Evolutionary conservation across 2,888 invertebrate genomes (phyloP).

Genomic region (Lepeophtheirus nordmannii): DNA sequence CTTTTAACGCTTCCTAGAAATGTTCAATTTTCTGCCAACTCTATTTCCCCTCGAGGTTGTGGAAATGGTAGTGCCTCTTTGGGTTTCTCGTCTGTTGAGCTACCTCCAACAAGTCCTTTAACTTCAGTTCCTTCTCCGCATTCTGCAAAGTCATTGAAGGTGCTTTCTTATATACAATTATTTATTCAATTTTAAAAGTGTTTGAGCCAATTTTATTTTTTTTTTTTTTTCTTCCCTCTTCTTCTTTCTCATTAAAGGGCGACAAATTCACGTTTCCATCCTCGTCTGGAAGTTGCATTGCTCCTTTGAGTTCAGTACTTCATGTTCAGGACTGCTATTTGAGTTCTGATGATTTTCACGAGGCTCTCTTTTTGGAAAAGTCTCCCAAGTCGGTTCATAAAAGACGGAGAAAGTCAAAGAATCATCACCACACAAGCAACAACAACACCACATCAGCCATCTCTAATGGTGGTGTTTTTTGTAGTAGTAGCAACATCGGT

Average conservation of each 20-base stretch:
- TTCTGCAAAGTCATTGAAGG: not conserved
- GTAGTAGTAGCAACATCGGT: too few species aligned
- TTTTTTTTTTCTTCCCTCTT: too few species aligned
- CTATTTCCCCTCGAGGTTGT: too few species aligned
- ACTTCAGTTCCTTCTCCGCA: not conserved
- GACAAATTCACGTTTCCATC: slow-evolving; percentile 28
- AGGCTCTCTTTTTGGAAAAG: slow-evolving; percentile 42
- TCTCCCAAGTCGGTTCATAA: slow-evolving; percentile 39
- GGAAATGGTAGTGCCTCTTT: too few species aligned
- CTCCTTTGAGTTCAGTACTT: slow-evolving; percentile 42
- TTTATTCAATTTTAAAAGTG: too few species aligned
- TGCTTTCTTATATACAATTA: too few species aligned
- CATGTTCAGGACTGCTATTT: slow-evolving; percentile 43
- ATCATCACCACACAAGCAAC: not conserved
- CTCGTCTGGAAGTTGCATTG: slow-evolving; percentile 45
- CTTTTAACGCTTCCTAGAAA: too few species aligned
- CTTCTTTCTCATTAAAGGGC: too few species aligned
- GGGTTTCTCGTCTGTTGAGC: not conserved
- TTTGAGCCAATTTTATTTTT: too few species aligned
- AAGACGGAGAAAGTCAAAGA: slow-evolving; percentile 30
- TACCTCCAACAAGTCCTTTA: not conserved
- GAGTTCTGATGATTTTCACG: slow-evolving; percentile 44
- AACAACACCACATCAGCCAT: too few species aligned
- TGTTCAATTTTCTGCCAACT: too few species aligned
- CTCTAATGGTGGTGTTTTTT: too few species aligned